Percentiles rank a stretch among this genome's conserved stretches.
These are phyloP conservation scores for Solea solea DNA, from an alignment of 2,113 vertebrate species.

Conservation along the genomic window DNA sequence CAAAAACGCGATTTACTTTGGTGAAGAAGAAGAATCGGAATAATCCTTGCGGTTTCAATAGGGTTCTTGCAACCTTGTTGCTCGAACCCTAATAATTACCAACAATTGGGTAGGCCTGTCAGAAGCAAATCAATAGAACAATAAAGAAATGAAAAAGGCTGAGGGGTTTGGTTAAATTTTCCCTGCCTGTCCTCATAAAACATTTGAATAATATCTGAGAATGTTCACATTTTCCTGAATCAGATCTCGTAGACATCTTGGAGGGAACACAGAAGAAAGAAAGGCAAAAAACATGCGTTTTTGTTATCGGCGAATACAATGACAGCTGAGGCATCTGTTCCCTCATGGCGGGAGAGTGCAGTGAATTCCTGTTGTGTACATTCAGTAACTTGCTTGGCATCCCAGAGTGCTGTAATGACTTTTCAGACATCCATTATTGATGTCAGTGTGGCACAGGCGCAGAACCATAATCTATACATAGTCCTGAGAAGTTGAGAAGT, in stretches of 20 bases:
- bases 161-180: not conserved
- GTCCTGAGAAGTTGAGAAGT: conserved; percentile 2
- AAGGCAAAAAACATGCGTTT: not conserved
- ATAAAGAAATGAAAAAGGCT: not conserved
- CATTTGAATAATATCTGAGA: not conserved
- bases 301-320: not conserved
- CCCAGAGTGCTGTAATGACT: conserved; percentile 31
- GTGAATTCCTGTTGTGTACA: conserved; percentile 3
- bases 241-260: not conserved
- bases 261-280: not conserved
- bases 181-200: not conserved
- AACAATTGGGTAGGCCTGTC: not conserved
- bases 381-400: conserved; percentile 27
- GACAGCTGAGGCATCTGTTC: not conserved
- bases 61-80: too few relatives aligned
- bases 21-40: too few relatives aligned
- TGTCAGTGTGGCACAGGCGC: conserved; percentile 30
- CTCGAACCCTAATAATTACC: too few relatives aligned
- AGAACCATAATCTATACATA: conserved; percentile 40
- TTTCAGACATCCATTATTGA: conserved; percentile 51
- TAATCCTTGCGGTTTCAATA: too few relatives aligned
- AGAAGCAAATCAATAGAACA: not conserved
- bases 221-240: not conserved
- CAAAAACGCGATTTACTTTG: too few relatives aligned
- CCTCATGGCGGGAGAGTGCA: not conserved